These are phyloP conservation scores for Paratilapia polleni DNA, from an alignment of 2,113 vertebrate genomes.

Conservation along the genomic window DNA sequence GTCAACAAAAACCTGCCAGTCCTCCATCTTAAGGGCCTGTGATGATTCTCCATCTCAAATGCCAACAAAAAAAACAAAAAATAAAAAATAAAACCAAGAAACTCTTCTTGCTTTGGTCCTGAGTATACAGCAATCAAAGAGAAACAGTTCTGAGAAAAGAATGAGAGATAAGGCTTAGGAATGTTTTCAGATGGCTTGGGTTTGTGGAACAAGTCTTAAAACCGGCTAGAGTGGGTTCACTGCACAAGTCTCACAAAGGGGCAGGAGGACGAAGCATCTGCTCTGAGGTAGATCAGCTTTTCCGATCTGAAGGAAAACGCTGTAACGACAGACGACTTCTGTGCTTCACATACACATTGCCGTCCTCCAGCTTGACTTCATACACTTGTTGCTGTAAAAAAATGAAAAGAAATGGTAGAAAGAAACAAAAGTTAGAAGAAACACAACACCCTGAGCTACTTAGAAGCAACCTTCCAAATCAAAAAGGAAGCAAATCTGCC, in stretches of 20 bases:
- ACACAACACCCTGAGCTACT: neutral
- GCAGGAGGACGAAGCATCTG: slow-evolving; percentile 20
- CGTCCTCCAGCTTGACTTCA: slow-evolving; percentile 77
- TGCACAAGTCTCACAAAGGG: neutral
- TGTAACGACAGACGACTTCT: slow-evolving; percentile 68
- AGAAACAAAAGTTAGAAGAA: slow-evolving; percentile 1
- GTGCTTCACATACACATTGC: slow-evolving; percentile 77
- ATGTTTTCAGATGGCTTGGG: slow-evolving; percentile 58
- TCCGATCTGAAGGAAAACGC: slow-evolving; percentile 55
- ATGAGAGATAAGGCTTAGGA: slow-evolving; percentile 59
- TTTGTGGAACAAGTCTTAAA: slow-evolving; percentile 59
- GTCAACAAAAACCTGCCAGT: neutral
- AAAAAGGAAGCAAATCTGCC: neutral
- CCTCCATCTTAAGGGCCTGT: neutral
- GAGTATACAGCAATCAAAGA: slow-evolving; percentile 45
- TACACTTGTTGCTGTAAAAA: slow-evolving; percentile 77
- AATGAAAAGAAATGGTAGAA: slow-evolving; percentile 20
- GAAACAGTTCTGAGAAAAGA: slow-evolving; percentile 41
- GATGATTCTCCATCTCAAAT: slow-evolving; percentile 31
- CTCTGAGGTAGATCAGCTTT: slow-evolving; percentile 48
- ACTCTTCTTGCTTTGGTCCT: slow-evolving; percentile 42
- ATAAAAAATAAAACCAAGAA: too few species aligned
- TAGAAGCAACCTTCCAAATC: neutral
- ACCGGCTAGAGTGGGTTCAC: slow-evolving; percentile 20
- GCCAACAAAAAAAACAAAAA: slow-evolving; percentile 29